These are phyloP conservation scores for Otolemur garnettii DNA, from an alignment of 2,113 vertebrate species.

Conservation along the genomic window DNA sequence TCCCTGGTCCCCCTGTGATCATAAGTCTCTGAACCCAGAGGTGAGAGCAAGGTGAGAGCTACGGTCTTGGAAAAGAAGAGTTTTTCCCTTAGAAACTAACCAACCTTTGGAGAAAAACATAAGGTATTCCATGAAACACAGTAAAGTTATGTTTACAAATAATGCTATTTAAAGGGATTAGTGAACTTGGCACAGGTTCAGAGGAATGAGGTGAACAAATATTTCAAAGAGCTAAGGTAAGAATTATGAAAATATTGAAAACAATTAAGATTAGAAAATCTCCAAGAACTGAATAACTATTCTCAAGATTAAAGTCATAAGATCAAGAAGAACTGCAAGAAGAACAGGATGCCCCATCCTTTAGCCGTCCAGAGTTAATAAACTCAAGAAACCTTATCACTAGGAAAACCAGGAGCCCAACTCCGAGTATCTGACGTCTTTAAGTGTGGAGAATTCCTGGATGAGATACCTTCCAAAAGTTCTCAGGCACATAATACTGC, in stretches of 20 bases:
- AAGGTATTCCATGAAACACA: background rate
- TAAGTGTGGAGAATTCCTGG: background rate
- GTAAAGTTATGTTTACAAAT: background rate
- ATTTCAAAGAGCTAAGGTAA: constrained; percentile 32
- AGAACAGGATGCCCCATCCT: background rate
- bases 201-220: constrained; percentile 12
- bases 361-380: background rate
- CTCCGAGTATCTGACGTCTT: background rate
- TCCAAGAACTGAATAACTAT: background rate
- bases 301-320: background rate
- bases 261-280: background rate
- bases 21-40: background rate
- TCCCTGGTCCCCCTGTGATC: background rate
- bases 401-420: background rate
- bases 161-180: background rate
- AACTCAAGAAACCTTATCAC: background rate
- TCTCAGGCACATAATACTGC: constrained; percentile 99
- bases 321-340: background rate
- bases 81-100: background rate
- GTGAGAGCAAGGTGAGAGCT: background rate
- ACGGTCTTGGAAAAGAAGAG: background rate
- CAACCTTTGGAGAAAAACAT: background rate
- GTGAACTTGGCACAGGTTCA: background rate
- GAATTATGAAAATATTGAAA: constrained; percentile 11
- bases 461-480: constrained; percentile 97